These are phyloP conservation scores for Dexiosoma caninum DNA, from an alignment of 2,888 invertebrate genomes.

Conservation along the genomic window DNA sequence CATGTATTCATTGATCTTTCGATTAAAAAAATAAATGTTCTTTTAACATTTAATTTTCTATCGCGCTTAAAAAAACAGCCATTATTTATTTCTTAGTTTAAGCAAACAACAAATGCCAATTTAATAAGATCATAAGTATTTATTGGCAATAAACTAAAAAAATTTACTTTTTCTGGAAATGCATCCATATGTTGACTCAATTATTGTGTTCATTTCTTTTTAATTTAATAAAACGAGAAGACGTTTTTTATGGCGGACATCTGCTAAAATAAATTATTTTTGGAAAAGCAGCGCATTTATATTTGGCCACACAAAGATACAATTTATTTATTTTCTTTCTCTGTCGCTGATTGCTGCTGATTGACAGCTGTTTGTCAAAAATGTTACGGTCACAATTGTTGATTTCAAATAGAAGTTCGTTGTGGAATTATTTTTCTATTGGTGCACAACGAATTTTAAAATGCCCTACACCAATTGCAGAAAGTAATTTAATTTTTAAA, in stretches of 20 bases:
- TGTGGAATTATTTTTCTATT: no score
- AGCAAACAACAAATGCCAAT: no score
- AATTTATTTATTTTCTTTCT: slow-evolving; percentile 9
- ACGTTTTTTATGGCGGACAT: slow-evolving; percentile 4
- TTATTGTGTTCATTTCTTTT: not conserved
- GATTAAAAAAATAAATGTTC: no score
- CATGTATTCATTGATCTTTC: no score
- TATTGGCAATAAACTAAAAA: not conserved
- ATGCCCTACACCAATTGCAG: not conserved
- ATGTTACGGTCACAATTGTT: slow-evolving; percentile 42
- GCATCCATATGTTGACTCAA: slow-evolving; percentile 5
- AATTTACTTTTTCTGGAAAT: not conserved
- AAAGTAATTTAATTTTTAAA: no score
- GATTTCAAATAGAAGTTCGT: slow-evolving; percentile 2
- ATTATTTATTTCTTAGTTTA: no score
- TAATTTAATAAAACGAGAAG: not conserved
- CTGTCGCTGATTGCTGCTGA: slow-evolving; percentile 37
- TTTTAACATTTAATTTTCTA: no score
- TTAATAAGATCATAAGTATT: no score
- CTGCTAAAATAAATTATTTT: slow-evolving; percentile 17
- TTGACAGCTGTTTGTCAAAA: slow-evolving; percentile 56
- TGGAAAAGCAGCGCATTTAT: not conserved
- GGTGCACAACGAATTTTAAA: not conserved
- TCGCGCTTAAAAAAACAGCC: no score
- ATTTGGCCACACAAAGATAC: slow-evolving; percentile 11